Conservation (phyloP, 64 coral and sea anemone species). For the Stichodactyla helianthus region DNA sequence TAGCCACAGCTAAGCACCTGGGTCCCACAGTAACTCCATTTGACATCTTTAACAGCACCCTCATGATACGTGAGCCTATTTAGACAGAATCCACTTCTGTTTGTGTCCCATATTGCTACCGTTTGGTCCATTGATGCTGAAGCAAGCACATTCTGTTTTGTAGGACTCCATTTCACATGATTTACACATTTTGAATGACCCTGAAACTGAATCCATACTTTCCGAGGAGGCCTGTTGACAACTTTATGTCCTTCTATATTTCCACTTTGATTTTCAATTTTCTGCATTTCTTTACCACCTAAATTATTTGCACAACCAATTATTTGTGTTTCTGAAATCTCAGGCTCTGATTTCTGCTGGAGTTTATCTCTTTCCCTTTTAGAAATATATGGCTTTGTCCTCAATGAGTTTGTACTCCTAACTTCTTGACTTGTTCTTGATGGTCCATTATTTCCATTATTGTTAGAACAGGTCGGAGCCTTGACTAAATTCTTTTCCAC, state of each 20-base stretch:
- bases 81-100: conserved; percentile 20
- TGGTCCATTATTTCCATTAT: neutral
- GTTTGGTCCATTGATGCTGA: conserved; percentile 82
- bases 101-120: conserved; percentile 72
- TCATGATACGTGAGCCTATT: conserved; percentile 45
- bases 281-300: neutral
- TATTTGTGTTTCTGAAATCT: neutral
- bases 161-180: conserved; percentile 70
- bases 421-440: neutral
- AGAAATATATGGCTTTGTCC: conserved; percentile 26
- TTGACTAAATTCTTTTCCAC: neutral
- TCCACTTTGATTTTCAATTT: neutral
- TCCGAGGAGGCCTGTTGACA: conserved; percentile 44
- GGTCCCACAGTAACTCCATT: conserved; percentile 69
- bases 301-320: neutral
- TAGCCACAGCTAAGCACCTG: conserved; percentile 84
- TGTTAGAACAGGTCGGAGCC: neutral
- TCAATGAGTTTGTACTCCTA: neutral
- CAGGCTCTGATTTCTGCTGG: neutral
- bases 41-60: conserved; percentile 76
- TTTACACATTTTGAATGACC: conserved; percentile 60
- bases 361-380: conserved; percentile 34
- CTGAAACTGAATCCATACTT: conserved; percentile 32
- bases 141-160: conserved; percentile 55
- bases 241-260: neutral